Conservation (phyloP, 2,888 invertebrate species). For the Erynnis tages region DNA sequence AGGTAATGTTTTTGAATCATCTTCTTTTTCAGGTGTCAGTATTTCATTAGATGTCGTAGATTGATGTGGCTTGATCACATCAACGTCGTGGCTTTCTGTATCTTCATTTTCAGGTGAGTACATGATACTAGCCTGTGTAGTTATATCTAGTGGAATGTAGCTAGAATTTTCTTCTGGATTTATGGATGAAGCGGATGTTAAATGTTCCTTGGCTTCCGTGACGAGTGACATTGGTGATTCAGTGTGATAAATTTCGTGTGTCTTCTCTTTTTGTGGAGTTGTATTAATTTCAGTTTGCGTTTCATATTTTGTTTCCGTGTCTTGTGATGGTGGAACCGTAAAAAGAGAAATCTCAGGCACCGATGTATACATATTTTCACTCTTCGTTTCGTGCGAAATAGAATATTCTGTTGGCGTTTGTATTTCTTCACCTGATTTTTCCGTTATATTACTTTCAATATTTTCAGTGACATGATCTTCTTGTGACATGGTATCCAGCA, state of each 20-base stretch:
- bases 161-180: conserved; percentile 11
- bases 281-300: conserved; percentile 22
- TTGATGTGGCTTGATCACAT: conserved; percentile 2
- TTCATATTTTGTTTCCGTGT: conserved; percentile 33
- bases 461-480: conserved; percentile 5
- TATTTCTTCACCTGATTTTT: conserved; percentile 26
- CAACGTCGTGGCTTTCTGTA: neutral
- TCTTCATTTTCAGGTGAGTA: conserved; percentile 6
- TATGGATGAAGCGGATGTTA: conserved; percentile 13
- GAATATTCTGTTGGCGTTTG: conserved; percentile 28
- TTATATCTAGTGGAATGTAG: neutral
- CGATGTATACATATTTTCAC: conserved; percentile 23
- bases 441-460: conserved; percentile 3
- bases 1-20: neutral
- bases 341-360: conserved; percentile 28
- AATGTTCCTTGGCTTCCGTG: conserved; percentile 25
- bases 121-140: conserved; percentile 7
- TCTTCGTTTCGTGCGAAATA: neutral
- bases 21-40: neutral
- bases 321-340: conserved; percentile 25
- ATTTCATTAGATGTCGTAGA: conserved; percentile 1
- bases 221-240: conserved; percentile 32
- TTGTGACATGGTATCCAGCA: neutral
- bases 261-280: neutral
- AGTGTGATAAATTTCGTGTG: conserved; percentile 22